Evolutionary conservation across 2,888 invertebrate species (phyloP).

Genomic region (Blastobasis adustella): DNA sequence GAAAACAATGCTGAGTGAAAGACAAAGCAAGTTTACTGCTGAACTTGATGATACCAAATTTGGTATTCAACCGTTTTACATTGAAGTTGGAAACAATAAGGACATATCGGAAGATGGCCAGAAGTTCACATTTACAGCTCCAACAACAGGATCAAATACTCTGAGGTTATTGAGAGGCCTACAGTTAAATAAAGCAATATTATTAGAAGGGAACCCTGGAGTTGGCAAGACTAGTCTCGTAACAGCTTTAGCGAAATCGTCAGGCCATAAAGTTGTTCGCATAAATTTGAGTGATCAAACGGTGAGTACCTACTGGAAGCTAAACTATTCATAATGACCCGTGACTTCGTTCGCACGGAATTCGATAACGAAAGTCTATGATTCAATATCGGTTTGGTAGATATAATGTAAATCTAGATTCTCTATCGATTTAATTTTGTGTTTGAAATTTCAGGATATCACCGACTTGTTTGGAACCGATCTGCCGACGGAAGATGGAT

Average conservation of each 20-base stretch:
- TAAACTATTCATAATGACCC: neutral
- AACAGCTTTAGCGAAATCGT: conserved; percentile 88
- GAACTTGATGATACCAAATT: conserved; percentile 64
- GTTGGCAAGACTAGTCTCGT: conserved; percentile 98
- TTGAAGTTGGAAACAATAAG: conserved; percentile 65
- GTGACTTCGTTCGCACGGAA: too few relatives aligned
- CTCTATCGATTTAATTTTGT: neutral
- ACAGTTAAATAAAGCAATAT: conserved; percentile 92
- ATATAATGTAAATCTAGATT: neutral
- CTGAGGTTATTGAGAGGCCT: conserved; percentile 90
- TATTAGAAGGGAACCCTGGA: conserved; percentile 98
- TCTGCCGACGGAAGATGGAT: conserved; percentile 94
- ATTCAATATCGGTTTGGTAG: too few relatives aligned
- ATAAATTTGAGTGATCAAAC: conserved; percentile 99
- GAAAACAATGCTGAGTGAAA: conserved; percentile 42
- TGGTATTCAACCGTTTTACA: conserved; percentile 87
- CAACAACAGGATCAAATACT: conserved; percentile 87
- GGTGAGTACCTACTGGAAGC: conserved; percentile 69
- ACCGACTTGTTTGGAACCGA: conserved; percentile 99
- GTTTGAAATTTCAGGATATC: conserved; percentile 80
- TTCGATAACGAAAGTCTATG: too few relatives aligned
- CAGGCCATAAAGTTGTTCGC: conserved; percentile 89
- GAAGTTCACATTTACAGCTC: conserved; percentile 83
- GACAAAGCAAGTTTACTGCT: conserved; percentile 41
- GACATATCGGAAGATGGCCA: conserved; percentile 29